These are phyloP conservation scores for Meloidogyne floridensis DNA, from an alignment of 1,140 invertebrate species.

Conservation along the genomic window DNA sequence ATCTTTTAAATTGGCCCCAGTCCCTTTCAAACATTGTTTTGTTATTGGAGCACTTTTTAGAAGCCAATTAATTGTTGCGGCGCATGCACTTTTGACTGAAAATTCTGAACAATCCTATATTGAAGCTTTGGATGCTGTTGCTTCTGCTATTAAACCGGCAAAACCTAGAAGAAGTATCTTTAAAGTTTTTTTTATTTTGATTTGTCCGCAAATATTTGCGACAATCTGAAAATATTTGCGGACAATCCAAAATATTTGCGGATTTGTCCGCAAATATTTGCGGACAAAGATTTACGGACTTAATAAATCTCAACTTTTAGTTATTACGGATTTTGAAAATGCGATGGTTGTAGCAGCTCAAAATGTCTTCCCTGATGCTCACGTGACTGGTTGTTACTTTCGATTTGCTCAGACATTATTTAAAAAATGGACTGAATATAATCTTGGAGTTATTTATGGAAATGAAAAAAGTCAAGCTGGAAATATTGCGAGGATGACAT, in stretches of 20 bases:
- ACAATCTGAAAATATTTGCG: no score
- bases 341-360: neutral
- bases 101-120: slow-evolving; percentile 1
- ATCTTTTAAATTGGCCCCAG: neutral
- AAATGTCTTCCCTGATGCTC: neutral
- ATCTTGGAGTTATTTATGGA: neutral
- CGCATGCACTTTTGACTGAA: neutral
- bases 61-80: slow-evolving; percentile 8
- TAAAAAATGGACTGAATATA: neutral
- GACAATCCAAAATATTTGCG: no score
- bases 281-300: neutral
- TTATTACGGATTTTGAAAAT: neutral
- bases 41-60: neutral
- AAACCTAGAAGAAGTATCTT: neutral
- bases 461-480: neutral
- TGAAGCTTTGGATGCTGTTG: neutral
- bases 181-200: no score
- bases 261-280: no score
- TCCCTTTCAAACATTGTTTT: neutral
- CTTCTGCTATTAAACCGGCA: neutral
- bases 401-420: neutral
- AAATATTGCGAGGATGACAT: slow-evolving; percentile 6
- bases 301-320: neutral
- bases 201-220: no score
- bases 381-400: neutral